phyloP scores from a whole-genome alignment of 2,113 vertebrate genomes.

The Leptodactylus fuscus region DNA sequence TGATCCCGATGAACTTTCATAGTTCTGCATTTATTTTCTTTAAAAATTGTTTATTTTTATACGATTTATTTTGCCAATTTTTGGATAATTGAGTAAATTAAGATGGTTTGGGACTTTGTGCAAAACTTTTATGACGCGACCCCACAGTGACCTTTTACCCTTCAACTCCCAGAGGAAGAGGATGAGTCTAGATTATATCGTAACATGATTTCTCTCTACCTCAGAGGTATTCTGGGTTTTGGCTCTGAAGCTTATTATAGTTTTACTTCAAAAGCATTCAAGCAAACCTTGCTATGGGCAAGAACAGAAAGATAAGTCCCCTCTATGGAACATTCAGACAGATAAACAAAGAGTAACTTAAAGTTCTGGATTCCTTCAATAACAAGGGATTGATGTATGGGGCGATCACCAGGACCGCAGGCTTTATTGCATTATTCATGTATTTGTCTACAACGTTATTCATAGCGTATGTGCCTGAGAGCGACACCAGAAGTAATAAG shows the following conservation, averaged over 20 bases:
- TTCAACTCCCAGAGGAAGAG: slow-evolving; percentile 18
- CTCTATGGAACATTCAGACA: slow-evolving; percentile 50
- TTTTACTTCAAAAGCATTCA: slow-evolving; percentile 49
- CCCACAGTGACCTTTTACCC: slow-evolving; percentile 27
- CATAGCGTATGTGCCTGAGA: not conserved
- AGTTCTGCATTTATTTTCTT: not conserved
- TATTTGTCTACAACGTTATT: slow-evolving; percentile 22
- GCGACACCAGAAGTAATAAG: slow-evolving; percentile 4
- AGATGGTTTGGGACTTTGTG: not conserved
- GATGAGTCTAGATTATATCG: slow-evolving; percentile 46
- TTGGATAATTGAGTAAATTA: not conserved
- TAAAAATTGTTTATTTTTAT: not conserved
- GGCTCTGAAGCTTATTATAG: slow-evolving; percentile 53
- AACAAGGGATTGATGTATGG: slow-evolving; percentile 48
- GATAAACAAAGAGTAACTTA: slow-evolving; percentile 54
- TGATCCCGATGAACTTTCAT: not conserved
- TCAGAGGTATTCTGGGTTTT: slow-evolving; percentile 42
- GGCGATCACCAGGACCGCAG: slow-evolving; percentile 24
- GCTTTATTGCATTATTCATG: slow-evolving; percentile 47
- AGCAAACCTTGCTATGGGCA: slow-evolving; percentile 59
- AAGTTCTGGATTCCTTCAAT: slow-evolving; percentile 45
- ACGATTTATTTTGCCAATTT: not conserved
- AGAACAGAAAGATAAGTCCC: slow-evolving; percentile 55
- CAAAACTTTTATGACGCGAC: slow-evolving; percentile 22
- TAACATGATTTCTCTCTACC: slow-evolving; percentile 46